A percentile compares a stretch with the other conserved stretches of the same genome.
phyloP scores from a whole-genome alignment of 2,888 invertebrate species.

The Sympetrum striolatum region DNA sequence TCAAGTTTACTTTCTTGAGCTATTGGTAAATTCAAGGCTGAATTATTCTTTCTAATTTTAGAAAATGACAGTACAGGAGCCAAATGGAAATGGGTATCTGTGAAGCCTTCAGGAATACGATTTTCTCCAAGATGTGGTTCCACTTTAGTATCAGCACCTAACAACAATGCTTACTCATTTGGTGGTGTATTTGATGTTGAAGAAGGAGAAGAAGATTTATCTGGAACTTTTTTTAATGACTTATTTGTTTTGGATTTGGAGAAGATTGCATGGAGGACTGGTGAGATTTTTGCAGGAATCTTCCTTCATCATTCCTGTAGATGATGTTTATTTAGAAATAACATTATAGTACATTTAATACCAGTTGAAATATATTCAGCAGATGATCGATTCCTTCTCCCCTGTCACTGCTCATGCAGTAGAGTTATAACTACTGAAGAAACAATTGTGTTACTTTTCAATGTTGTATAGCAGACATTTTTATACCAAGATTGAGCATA shows the following conservation, averaged over 20 bases:
- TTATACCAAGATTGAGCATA: too few relatives aligned
- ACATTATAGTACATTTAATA: too few relatives aligned
- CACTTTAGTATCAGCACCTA: conserved; percentile 68
- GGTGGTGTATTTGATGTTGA: conserved; percentile 88
- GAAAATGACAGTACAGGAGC: conserved; percentile 67
- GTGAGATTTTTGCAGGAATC: conserved; percentile 57
- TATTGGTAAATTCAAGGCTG: too few relatives aligned
- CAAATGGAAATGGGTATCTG: conserved; percentile 75
- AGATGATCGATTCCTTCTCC: too few relatives aligned
- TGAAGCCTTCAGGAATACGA: conserved; percentile 71
- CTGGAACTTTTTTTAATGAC: conserved; percentile 83
- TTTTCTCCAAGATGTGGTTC: conserved; percentile 74
- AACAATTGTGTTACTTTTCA: too few relatives aligned
- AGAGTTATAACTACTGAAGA: too few relatives aligned
- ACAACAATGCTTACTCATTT: conserved; percentile 77
- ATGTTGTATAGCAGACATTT: too few relatives aligned
- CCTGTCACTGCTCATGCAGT: too few relatives aligned
- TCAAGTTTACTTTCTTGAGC: too few relatives aligned
- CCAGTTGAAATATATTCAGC: too few relatives aligned
- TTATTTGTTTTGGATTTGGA: conserved; percentile 78
- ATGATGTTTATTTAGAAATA: too few relatives aligned
- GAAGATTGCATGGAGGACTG: conserved; percentile 74
- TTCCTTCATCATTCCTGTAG: neutral
- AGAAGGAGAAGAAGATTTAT: conserved; percentile 81
- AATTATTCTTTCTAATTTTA: conserved; percentile 54